Percentiles rank a stretch among this genome's conserved stretches.
phyloP scores from a whole-genome alignment of 2,113 vertebrate genomes.

The Coturnix japonica region DNA sequence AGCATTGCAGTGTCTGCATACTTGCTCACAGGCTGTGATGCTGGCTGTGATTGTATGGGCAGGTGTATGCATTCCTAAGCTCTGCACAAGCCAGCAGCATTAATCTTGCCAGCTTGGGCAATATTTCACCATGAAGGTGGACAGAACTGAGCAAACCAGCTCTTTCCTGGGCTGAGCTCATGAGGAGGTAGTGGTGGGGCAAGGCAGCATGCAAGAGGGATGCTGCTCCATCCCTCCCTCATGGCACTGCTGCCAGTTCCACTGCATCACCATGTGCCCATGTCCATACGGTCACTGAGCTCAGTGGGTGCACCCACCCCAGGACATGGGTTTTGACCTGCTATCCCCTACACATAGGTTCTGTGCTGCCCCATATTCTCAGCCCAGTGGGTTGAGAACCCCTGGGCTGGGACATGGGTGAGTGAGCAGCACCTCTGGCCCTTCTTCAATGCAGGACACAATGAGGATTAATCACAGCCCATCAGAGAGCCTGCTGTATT shows the following conservation, averaged over 20 bases:
- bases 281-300: fast-evolving
- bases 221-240: not conserved
- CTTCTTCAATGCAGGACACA: not conserved
- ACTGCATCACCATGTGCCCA: not conserved
- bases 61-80: not conserved
- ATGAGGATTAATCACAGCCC: constrained; percentile 52
- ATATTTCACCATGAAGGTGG: not conserved
- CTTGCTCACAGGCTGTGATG: not conserved
- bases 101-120: not conserved
- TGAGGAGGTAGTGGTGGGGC: fast-evolving
- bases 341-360: fast-evolving
- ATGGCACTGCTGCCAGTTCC: not conserved
- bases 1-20: not conserved
- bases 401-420: fast-evolving
- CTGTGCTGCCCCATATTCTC: not conserved
- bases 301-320: not conserved
- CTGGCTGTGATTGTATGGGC: not conserved
- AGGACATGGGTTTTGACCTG: fast-evolving
- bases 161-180: fast-evolving
- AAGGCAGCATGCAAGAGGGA: fast-evolving
- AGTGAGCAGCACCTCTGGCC: not conserved
- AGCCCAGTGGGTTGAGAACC: not conserved
- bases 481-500: constrained; percentile 19
- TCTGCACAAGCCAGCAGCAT: not conserved
- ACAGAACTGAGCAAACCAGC: not conserved